These are phyloP conservation scores for Lithodes maja DNA, from an alignment of 2,888 invertebrate genomes.

Conservation along the genomic window DNA sequence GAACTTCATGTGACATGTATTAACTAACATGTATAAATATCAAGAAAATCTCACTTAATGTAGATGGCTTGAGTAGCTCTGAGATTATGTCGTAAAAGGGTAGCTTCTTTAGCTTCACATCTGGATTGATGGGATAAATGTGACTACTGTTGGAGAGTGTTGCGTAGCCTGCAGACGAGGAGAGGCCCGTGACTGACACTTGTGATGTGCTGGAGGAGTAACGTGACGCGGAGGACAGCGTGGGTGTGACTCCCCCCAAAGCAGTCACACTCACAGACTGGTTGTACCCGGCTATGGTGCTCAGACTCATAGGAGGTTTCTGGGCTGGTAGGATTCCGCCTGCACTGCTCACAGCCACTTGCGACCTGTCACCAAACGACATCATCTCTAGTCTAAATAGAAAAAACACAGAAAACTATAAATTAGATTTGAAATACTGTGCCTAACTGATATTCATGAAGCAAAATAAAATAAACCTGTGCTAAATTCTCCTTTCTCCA, in stretches of 20 bases:
- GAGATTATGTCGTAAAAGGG: slow-evolving; percentile 94
- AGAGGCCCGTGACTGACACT: slow-evolving; percentile 15
- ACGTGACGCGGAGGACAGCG: slow-evolving; percentile 4
- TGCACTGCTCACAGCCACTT: slow-evolving; percentile 45
- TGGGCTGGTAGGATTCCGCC: slow-evolving; percentile 55
- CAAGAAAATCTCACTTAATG: slow-evolving; percentile 78
- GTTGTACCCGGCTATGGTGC: slow-evolving; percentile 51
- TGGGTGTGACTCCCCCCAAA: slow-evolving; percentile 42
- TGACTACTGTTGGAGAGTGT: slow-evolving; percentile 26
- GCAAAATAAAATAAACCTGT: too few relatives aligned
- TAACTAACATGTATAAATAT: background rate
- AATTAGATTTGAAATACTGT: slow-evolving; percentile 31
- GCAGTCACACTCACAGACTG: slow-evolving; percentile 47
- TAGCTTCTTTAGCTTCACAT: slow-evolving; percentile 90
- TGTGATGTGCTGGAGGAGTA: slow-evolving; percentile 29
- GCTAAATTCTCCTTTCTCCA: too few relatives aligned
- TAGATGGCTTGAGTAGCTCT: slow-evolving; percentile 92
- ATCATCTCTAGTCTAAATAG: slow-evolving; percentile 66
- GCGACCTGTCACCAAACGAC: slow-evolving; percentile 69
- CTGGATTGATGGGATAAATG: slow-evolving; percentile 86
- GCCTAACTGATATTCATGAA: too few relatives aligned
- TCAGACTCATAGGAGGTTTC: slow-evolving; percentile 55
- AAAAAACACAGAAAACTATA: slow-evolving; percentile 42
- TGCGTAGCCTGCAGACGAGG: slow-evolving; percentile 32
- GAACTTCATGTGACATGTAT: too few relatives aligned